Conservation (phyloP, 1,140 invertebrate genomes). For the Gonatopus flavifemur region DNA sequence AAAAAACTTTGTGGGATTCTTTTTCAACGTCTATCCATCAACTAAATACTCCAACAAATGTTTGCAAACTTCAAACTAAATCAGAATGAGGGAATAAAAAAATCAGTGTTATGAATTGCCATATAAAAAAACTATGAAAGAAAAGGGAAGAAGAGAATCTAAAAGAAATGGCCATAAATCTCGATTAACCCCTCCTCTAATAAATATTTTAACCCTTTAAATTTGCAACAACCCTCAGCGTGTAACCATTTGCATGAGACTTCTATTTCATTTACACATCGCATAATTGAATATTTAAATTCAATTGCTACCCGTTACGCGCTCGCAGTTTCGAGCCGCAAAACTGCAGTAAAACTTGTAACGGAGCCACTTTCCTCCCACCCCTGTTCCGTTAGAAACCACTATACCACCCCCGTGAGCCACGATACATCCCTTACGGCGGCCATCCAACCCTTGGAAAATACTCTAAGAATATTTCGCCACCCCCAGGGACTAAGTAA, state of each 20-base stretch:
- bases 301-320: slow-evolving; percentile 59
- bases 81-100: too few relatives aligned
- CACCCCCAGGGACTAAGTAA: slow-evolving; percentile 3
- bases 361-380: slow-evolving; percentile 56
- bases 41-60: too few relatives aligned
- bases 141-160: slow-evolving; percentile 26
- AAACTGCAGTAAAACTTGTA: slow-evolving; percentile 62
- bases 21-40: too few relatives aligned
- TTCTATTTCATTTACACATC: slow-evolving; percentile 66
- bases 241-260: slow-evolving; percentile 63
- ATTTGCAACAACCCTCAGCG: slow-evolving; percentile 59
- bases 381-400: slow-evolving; percentile 20
- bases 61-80: too few relatives aligned
- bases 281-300: slow-evolving; percentile 65
- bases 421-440: slow-evolving; percentile 16
- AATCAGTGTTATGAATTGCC: too few relatives aligned
- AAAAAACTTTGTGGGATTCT: too few relatives aligned
- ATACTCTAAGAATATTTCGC: slow-evolving; percentile 43
- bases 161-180: slow-evolving; percentile 49
- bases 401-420: slow-evolving; percentile 10
- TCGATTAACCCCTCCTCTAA: slow-evolving; percentile 57
- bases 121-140: too few relatives aligned
- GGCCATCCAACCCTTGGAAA: slow-evolving; percentile 36
- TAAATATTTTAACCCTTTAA: slow-evolving; percentile 62
- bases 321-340: slow-evolving; percentile 57